Base-by-base conservation (phyloP, 2,888 invertebrate species). In the Noctua fimbriata region DNA sequence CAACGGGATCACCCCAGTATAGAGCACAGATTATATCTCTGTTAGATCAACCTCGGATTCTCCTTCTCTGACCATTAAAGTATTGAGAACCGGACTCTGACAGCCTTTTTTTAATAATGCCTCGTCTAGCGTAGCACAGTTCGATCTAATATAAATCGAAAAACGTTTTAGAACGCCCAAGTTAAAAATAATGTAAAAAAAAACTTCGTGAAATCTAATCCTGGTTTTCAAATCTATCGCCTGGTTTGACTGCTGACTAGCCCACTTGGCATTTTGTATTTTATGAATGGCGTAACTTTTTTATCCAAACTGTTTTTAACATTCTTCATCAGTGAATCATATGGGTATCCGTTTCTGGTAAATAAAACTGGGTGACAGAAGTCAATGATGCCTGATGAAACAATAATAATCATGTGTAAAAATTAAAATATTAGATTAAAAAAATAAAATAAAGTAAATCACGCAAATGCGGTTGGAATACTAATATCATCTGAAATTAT, bases 401-500 rank as follows among this genome's bases (percentile, higher is more conserved):
- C 12, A 52, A 44, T 16, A 63, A 32, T 18, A 63, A 32, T 7
- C 7, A 28, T 60, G 16, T 16, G 28, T 60, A 9, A 32, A 41
- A 41, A 41, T 41, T 41, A 41, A 41, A 63, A 63, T 65, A 36
- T 85, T 66, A 24, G 21, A 44, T 55, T 32, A 36, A 44, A 55
- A 65, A 81, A 69, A 52, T 32, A 58, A 21, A 52, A 36, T 41
- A 44, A n/a, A n/a, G 7, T 44, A 65, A 82, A 60, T 55, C 58
- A 52, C 58, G 24, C 55, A 72, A 58, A 74, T 66, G 32, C 14
- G 66, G 65, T 70, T 69, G 67, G 28, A 10, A 67, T 67, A 65
- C 65, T 65, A 36, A 65, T 71, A 44, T 74, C 2, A 67, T 77
- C 44, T 70, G 41, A 75, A 79, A 82, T 88, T 75, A 89, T 86